Evolutionary conservation across 2,888 invertebrate genomes (phyloP).

Genomic region (Acanthopleura granulata): DNA sequence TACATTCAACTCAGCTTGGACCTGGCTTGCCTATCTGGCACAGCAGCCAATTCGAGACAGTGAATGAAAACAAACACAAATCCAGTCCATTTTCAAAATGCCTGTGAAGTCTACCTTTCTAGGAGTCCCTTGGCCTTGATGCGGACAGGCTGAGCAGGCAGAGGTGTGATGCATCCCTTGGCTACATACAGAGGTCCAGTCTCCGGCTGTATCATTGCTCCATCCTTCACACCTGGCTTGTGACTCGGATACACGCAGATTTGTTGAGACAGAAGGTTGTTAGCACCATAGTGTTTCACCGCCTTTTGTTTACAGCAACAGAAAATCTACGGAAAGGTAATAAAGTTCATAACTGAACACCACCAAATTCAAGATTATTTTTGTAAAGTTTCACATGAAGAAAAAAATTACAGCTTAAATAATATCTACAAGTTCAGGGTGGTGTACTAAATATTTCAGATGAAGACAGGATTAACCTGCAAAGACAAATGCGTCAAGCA

Average conservation of each 20-base stretch:
- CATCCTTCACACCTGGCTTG: constrained; percentile 53
- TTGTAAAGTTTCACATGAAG: too few species aligned
- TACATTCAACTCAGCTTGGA: too few species aligned
- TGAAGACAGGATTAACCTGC: too few species aligned
- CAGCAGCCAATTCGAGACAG: too few species aligned
- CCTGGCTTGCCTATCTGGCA: too few species aligned
- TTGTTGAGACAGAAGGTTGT: constrained; percentile 39
- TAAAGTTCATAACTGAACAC: not conserved
- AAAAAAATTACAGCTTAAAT: too few species aligned
- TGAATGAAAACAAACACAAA: too few species aligned
- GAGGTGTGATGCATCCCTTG: constrained; percentile 49
- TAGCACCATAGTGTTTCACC: constrained; percentile 34
- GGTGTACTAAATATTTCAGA: too few species aligned
- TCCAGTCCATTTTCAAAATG: not conserved
- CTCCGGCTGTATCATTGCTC: constrained; percentile 58
- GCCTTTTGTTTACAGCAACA: constrained; percentile 51
- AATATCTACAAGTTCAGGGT: too few species aligned
- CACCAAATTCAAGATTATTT: too few species aligned
- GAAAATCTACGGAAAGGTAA: constrained; percentile 38
- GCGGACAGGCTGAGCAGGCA: constrained; percentile 56
- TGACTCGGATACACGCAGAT: constrained; percentile 55
- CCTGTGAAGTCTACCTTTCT: constrained; percentile 51
- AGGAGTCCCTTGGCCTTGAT: constrained; percentile 61
- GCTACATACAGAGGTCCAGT: constrained; percentile 44
- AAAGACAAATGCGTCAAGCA: too few species aligned